phyloP scores from a whole-genome alignment of 2,113 vertebrate species.

The Syngnathus scovelli region DNA sequence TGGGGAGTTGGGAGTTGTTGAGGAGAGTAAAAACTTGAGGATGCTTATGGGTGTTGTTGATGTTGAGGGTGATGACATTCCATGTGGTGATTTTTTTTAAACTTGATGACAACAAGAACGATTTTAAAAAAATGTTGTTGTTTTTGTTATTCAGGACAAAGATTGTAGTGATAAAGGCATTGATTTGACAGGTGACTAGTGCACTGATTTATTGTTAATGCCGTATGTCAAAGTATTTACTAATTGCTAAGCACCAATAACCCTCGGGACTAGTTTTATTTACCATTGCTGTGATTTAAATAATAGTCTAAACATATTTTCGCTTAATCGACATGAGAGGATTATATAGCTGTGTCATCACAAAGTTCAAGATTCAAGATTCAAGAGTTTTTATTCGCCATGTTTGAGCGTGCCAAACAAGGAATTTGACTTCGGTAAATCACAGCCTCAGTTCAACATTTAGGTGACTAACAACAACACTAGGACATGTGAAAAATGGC shows the following conservation, averaged over 20 bases:
- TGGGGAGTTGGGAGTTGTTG: constrained; percentile 19
- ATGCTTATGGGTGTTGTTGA: constrained; percentile 11
- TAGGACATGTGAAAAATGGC: no score
- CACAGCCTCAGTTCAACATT: no score
- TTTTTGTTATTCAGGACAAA: neutral
- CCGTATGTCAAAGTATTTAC: neutral
- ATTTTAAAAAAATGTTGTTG: neutral
- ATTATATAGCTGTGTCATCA: neutral
- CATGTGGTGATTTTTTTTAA: neutral
- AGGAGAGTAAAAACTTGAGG: constrained; percentile 16
- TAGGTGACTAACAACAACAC: no score
- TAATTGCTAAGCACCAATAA: neutral
- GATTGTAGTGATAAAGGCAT: neutral
- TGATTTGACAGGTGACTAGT: neutral
- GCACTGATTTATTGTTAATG: neutral
- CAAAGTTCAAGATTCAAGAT: no score
- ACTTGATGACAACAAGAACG: neutral
- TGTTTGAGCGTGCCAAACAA: no score
- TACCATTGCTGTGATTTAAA: neutral
- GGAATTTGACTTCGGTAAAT: no score
- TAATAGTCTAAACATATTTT: neutral
- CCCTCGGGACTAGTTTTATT: neutral
- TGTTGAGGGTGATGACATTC: constrained; percentile 9
- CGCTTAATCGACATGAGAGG: neutral
- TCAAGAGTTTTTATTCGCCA: no score